These are phyloP conservation scores for Chroicocephalus ridibundus DNA, from an alignment of 2,113 vertebrate genomes.

Conservation along the genomic window DNA sequence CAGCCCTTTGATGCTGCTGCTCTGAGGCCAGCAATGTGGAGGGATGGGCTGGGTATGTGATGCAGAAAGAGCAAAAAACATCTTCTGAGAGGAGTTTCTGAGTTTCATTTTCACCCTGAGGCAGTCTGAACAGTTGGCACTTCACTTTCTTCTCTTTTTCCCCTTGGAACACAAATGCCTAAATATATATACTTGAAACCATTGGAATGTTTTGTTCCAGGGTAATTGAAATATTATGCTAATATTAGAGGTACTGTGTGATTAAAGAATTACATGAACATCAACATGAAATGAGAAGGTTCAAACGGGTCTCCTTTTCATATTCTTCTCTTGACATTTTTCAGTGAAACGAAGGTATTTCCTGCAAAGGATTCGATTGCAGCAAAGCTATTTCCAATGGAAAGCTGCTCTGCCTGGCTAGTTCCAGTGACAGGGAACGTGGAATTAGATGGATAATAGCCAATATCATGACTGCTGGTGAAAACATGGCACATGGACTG, in stretches of 20 bases:
- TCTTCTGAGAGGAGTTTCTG: neutral
- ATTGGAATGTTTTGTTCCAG: neutral
- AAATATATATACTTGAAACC: neutral
- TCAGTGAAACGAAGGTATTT: neutral
- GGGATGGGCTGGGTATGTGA: neutral
- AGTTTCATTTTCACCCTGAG: neutral
- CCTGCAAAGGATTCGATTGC: neutral
- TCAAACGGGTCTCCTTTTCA: neutral
- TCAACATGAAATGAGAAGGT: neutral
- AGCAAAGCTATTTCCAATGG: neutral
- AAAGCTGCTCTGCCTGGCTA: neutral
- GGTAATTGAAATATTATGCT: neutral
- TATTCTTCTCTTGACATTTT: neutral
- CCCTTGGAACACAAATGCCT: neutral
- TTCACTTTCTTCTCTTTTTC: neutral
- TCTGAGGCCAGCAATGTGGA: neutral
- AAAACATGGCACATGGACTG: neutral
- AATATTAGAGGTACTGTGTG: neutral
- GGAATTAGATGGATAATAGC: neutral
- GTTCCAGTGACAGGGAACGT: neutral
- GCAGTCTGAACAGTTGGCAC: neutral
- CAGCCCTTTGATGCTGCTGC: neutral
- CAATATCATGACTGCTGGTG: neutral
- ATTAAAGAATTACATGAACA: neutral
- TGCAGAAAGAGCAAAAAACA: neutral